Base-by-base conservation (phyloP, 2,113 vertebrate genomes). In the Carassius carassius region DNA sequence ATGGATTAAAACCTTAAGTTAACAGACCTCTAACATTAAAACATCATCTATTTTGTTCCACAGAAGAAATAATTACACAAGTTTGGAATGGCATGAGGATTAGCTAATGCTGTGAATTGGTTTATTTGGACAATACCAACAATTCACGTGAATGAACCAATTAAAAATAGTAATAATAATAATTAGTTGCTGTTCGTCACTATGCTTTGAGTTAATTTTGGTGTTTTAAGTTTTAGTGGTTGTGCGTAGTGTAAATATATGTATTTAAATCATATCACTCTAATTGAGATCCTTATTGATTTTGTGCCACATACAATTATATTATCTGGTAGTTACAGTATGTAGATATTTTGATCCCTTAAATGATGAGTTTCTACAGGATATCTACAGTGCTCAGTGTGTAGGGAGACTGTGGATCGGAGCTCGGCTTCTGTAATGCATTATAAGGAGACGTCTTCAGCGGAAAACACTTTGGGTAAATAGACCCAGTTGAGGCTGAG, bases 401-500 rank as follows among this genome's bases (percentile, higher is more conserved):
- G n/a, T 76, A 54, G 74, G 47, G 51, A 54, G 49, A 32, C 47
- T 25, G 41, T 17, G 73, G 8, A 51, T 74, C 4, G 8, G 41
- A 74, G 12, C 21, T 47, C 6, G 1, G 23, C 23, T 76, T 76
- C 49, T 54, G 74, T 81, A 51, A 44, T 69, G 19, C 62, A 16
- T 21, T 51, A 49, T 81, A 54, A 67, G 79, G 25, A 69, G 44
- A 69, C 10, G 23, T 81, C 78, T 81, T 67, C 79, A 81, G 79
- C 17, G 6, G 10, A 14, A 80, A 51, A 62, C 44, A 21, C 79
- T 81, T 69, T 81, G 62, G 44, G 79, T 81, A 69, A 69, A 81
- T 51, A 81, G 79, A 69, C 60, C 79, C 62, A 69, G 79, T 67
- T 81, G 62, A 69, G 62, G 62, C 41, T 81, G 62, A 69, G 62